Evolutionary conservation across 2,888 invertebrate genomes (phyloP).

Genomic region (Lymantria monacha): DNA sequence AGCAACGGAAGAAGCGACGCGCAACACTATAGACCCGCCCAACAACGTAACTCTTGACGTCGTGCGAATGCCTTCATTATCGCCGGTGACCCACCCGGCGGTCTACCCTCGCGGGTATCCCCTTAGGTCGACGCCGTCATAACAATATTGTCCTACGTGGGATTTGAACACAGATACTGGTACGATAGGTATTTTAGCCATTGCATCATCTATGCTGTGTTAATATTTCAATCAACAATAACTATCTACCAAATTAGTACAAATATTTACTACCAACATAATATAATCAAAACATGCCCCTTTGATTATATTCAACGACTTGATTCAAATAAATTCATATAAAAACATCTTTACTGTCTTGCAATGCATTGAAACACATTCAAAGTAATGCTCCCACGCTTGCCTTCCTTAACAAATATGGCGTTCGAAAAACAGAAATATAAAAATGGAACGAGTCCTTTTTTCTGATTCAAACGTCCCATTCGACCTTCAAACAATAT

Average conservation of each 20-base stretch:
- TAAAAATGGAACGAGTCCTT: constrained; percentile 11
- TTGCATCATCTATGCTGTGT: too few species aligned
- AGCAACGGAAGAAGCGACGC: too few species aligned
- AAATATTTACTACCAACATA: not conserved
- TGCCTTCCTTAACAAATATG: constrained; percentile 18
- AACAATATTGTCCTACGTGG: too few species aligned
- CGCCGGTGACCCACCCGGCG: too few species aligned
- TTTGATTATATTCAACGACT: constrained; percentile 1
- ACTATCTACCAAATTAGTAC: not conserved
- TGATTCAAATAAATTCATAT: not conserved
- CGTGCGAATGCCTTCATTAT: too few species aligned
- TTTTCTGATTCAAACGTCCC: constrained; percentile 19
- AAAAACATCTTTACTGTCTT: constrained; percentile 3
- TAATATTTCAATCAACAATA: too few species aligned
- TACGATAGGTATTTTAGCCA: too few species aligned
- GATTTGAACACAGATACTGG: too few species aligned
- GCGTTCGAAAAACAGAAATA: constrained; percentile 11
- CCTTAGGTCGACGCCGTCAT: too few species aligned
- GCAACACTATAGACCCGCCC: too few species aligned
- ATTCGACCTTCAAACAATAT: constrained; percentile 29
- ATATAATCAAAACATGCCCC: not conserved
- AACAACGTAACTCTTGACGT: too few species aligned
- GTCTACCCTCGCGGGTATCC: too few species aligned
- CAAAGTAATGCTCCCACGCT: constrained; percentile 26
- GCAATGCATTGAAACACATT: constrained; percentile 6